Conservation (phyloP, 2,888 invertebrate species). For the Trichopoda pennipes region DNA sequence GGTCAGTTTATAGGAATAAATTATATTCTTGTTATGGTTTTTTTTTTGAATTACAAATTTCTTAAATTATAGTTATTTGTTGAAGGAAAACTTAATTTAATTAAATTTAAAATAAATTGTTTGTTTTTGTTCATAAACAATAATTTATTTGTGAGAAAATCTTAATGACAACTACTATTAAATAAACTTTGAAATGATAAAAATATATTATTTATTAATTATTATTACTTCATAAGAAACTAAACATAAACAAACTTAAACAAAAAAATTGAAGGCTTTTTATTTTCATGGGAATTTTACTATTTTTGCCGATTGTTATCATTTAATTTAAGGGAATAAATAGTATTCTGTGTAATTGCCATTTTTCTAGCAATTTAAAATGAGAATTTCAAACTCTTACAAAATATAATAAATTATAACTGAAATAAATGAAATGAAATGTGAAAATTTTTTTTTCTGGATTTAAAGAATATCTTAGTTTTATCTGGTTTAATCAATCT, state of each 20-base stretch:
- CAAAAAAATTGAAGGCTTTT: neutral
- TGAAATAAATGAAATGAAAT: too few relatives aligned
- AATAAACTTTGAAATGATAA: constrained; percentile 20
- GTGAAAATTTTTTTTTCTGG: too few relatives aligned
- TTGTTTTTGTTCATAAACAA: constrained; percentile 39
- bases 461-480: too few relatives aligned
- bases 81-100: constrained; percentile 11
- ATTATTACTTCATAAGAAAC: constrained; percentile 6
- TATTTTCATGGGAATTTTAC: neutral
- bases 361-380: too few relatives aligned
- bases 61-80: neutral
- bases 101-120: constrained; percentile 27
- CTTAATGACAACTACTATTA: constrained; percentile 13
- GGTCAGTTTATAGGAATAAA: too few relatives aligned
- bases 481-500: too few relatives aligned
- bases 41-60: neutral
- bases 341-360: too few relatives aligned
- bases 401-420: too few relatives aligned
- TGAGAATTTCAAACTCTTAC: too few relatives aligned
- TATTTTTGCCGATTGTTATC: too few relatives aligned
- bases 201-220: constrained; percentile 38
- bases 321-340: too few relatives aligned
- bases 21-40: neutral
- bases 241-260: neutral
- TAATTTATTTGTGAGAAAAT: constrained; percentile 53